Evolutionary conservation across 2,888 invertebrate species (phyloP).

Genomic region (Andrena bucephala): DNA sequence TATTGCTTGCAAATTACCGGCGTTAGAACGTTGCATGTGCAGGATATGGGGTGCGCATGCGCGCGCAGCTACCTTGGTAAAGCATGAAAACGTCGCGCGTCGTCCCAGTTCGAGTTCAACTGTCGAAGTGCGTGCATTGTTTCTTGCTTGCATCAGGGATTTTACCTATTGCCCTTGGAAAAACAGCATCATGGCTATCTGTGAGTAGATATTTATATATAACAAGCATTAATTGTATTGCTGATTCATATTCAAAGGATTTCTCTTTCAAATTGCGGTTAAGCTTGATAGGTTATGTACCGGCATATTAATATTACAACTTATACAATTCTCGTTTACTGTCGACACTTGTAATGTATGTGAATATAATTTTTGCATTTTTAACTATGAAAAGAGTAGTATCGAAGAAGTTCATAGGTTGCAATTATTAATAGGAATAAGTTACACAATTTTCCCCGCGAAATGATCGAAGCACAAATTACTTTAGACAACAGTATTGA

Average conservation of each 20-base stretch:
- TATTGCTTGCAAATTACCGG: constrained; percentile 35
- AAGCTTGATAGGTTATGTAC: not conserved
- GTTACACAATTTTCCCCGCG: no score
- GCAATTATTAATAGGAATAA: no score
- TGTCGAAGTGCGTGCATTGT: not conserved
- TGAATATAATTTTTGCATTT: no score
- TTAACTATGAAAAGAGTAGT: no score
- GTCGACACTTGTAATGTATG: no score
- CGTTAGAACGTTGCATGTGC: not conserved
- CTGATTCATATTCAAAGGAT: not conserved
- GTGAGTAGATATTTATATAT: constrained; percentile 48
- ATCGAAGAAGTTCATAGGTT: no score
- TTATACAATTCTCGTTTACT: not conserved
- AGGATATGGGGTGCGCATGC: constrained; percentile 41
- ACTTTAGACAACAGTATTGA: no score
- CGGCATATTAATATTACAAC: not conserved
- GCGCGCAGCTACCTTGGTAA: not conserved
- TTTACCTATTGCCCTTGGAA: not conserved
- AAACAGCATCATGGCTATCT: constrained; percentile 60
- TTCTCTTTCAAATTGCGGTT: not conserved
- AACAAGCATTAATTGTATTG: not conserved
- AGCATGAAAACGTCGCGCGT: constrained; percentile 39
- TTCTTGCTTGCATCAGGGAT: not conserved
- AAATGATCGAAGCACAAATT: no score
- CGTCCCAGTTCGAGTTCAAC: constrained; percentile 57